Base-by-base conservation (phyloP, 2,797 vertebrate genomes). In the Manis pentadactyla region DNA sequence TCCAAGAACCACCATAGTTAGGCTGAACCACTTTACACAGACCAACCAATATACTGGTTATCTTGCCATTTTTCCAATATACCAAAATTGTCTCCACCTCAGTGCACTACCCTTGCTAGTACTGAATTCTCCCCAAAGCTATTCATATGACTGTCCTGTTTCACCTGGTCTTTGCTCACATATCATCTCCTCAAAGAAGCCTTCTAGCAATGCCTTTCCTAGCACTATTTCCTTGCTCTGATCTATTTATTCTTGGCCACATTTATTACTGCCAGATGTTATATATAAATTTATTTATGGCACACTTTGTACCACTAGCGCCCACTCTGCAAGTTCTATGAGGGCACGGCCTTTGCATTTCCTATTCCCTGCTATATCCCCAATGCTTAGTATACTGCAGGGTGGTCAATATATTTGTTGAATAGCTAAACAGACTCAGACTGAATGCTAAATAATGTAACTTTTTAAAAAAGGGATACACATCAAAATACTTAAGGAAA, bases 401-500 rank as follows among this genome's bases (percentile, higher is more conserved):
- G 34, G n/a, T 74, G 23, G 19, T 78, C 74, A 78, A 57, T 25
- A 79, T 19, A 51, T 39, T 53, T 96, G n/a, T 9, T 74, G 42
- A 94, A 64, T 64, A 37, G 29, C 27, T 85, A 37, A 93, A 81
- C 0, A 71, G 49, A 88, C 7, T 87, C 79, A 91, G 49, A 84
- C n/a, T 11, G 14, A 94, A 53, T 92, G 42, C 27, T 66, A 94
- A 89, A 93, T 59, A 51, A 83, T 57, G 13, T 53, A 69, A 75
- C 53, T 73, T 87, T 59, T 74, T 71, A 61, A 21, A 39, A 46
- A 74, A 90, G 37, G 59, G 49, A 59, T 11, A 75, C 1, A n/a
- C 10, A 42, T 71, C 57, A 77, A 93, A 95, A 68, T 83, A 92
- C 49, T 92, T 85, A 87, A 75, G 61, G 69, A 85, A 92, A 83